phyloP scores from a whole-genome alignment of 2,797 vertebrate species.

The Poecile montanus region DNA sequence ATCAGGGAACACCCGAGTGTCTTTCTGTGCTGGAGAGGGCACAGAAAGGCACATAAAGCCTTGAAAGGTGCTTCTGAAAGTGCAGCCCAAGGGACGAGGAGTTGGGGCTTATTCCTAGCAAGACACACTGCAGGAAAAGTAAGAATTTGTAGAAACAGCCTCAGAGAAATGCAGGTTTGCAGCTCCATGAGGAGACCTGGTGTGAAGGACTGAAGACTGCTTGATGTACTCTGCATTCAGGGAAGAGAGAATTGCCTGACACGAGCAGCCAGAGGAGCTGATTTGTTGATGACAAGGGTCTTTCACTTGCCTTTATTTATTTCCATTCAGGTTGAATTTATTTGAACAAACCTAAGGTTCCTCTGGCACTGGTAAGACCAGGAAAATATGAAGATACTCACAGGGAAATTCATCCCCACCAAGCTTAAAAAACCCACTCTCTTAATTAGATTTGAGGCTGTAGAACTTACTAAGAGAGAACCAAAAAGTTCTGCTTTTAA shows the following conservation, averaged over 20 bases:
- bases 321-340: not conserved
- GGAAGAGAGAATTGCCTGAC: not conserved
- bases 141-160: not conserved
- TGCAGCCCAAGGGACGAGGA: not conserved
- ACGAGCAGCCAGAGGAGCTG: not conserved
- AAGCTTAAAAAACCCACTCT: not conserved
- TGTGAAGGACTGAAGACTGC: not conserved
- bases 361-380: not conserved
- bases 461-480: not conserved
- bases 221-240: not conserved
- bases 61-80: not conserved
- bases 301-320: not conserved
- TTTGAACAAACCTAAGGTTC: not conserved
- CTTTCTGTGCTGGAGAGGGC: not conserved
- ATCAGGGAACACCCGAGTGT: not conserved
- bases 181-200: not conserved
- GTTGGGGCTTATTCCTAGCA: not conserved
- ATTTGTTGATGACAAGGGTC: not conserved
- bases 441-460: not conserved
- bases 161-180: not conserved
- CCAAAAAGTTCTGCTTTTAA: not conserved
- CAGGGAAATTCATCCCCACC: not conserved
- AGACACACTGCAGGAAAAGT: not conserved
- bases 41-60: not conserved
- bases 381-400: not conserved